A percentile compares a stretch with the other conserved stretches of the same genome.
Evolutionary conservation across 1,140 invertebrate genomes (phyloP).

Genomic region (Musca domestica): DNA sequence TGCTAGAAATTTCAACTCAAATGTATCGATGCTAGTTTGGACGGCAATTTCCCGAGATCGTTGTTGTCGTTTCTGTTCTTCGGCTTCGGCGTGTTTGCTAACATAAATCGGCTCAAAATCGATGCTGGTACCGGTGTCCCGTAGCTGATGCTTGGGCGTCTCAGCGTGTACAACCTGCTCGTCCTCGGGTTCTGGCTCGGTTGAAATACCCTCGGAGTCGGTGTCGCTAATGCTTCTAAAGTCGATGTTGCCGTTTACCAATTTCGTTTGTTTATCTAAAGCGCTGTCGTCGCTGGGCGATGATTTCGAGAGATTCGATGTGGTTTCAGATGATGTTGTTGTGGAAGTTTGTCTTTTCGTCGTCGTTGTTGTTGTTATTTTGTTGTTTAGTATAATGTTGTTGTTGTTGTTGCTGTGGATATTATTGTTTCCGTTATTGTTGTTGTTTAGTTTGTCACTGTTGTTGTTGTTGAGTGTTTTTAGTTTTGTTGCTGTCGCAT

Average conservation of each 20-base stretch:
- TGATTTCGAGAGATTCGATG: slow-evolving; percentile 14
- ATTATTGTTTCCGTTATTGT: slow-evolving; percentile 5
- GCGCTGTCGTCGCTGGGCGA: slow-evolving; percentile 4
- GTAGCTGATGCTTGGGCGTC: neutral
- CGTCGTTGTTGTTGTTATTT: slow-evolving; percentile 19
- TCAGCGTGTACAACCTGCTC: slow-evolving; percentile 23
- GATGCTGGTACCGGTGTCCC: too few relatives aligned
- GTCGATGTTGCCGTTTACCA: slow-evolving; percentile 4
- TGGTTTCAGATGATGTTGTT: slow-evolving; percentile 10
- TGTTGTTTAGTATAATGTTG: slow-evolving; percentile 21
- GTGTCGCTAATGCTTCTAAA: neutral
- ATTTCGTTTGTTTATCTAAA: neutral
- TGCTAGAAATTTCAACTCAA: slow-evolving; percentile 40
- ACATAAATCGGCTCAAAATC: slow-evolving; percentile 8
- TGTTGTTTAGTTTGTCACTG: neutral
- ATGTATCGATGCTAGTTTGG: slow-evolving; percentile 47
- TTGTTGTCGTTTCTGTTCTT: slow-evolving; percentile 2
- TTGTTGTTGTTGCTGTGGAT: slow-evolving; percentile 24
- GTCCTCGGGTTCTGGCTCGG: slow-evolving; percentile 20
- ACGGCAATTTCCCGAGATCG: slow-evolving; percentile 47
- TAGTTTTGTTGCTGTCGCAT: neutral
- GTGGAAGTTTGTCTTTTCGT: slow-evolving; percentile 24
- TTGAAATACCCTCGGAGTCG: slow-evolving; percentile 3
- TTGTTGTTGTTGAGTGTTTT: neutral
- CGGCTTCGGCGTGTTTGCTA: neutral